Base-by-base conservation (phyloP, 2,113 vertebrate species). In the Pseudorhombus dupliciocellatus region DNA sequence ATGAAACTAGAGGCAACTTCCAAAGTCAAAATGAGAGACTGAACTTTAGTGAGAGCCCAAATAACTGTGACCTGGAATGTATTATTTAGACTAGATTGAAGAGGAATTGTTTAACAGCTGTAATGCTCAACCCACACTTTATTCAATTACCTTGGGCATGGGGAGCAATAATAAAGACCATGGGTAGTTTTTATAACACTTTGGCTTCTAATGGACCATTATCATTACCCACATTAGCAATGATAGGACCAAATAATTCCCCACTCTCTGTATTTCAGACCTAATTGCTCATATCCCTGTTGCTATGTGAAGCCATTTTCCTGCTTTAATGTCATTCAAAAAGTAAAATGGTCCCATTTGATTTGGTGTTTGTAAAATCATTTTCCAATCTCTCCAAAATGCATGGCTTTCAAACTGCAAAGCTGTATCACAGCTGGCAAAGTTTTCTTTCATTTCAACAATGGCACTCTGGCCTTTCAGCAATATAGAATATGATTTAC, bases 141-240 rank as follows among this genome's bases (percentile, higher is more conserved):
- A 57, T 62, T 56, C 54, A 63, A 63, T 77, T 81, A 86, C 68
- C 72, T 79, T 73, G 52, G 71, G 62, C 79, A 86, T 79, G 72
- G 56, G 81, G 69, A 74, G 44, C 48, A 79, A 67, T 74, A 77
- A 83, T 66, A 75, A 64, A 68, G 22, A 70, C 65, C 44, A 61
- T 57, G 24, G 20, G 25, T 66, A 50, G 68, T 75, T 80, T 72
- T 77, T 46, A 64, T 80, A 80, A 58, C 22, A 59, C 31, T 58
- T 73, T 57, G 25, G 60, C 54, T 75, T 70, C 73, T 73, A 66
- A 52, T 44, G 59, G 21, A 73, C 26, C 58, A 75, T 77, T 81
- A 75, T 73, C 67, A 77, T 75, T 77, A 83, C 59, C 65, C 44
- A 66, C 58, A 76, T 72, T 67, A 83, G 34, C 55, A 68, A 77